Base-by-base conservation (phyloP, 2,888 invertebrate species). In the Orgyia antiqua region DNA sequence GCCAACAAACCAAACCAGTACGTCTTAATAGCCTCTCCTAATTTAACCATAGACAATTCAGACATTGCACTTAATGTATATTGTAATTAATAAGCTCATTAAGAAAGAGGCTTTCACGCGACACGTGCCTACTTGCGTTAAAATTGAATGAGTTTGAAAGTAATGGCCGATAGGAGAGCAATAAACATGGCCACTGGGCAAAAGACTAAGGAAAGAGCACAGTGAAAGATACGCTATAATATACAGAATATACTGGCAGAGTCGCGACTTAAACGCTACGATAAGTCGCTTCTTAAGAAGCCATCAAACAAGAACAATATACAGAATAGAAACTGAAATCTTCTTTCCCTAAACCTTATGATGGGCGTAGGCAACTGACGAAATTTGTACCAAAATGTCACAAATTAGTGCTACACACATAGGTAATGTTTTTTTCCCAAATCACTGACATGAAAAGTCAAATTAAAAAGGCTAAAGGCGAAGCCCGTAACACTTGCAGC, bases 121-220 rank as follows among this genome's bases (percentile, higher is more conserved):
- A 27, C 20, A 46, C 54, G 53, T 51, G 20, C 8, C 20, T n/a
- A 8, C n/a, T 19, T 35, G 31, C 27, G 18, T 24, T 39, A 25
- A 51, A 51, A 46, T 39, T 57, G 52, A 57, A 53, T 51, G 58
- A 56, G 50, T 54, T 58, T 48, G 64, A 66, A 70, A 68, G 62
- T 68, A 66, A 70, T 68, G 66, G 68, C 37, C 53, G 48, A 64
- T 65, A 55, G 61, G 47, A 46, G 39, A 36, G 45, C 60, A 60
- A 73, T 76, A 75, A 76, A 73, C 72, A 69, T 64, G 53, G 57
- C 46, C 51, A 51, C 56, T 62, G 66, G 58, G 59, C 57, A 43
- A 13, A 23, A 19, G 9, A 0, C 20, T 36, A 29, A 39, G 13
- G 45, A 2, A 1, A 11, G 2, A 0, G 0, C 20, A 27, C 40